Base-by-base conservation (phyloP, 2,888 invertebrate genomes). In the Tanytarsus gracilentus region DNA sequence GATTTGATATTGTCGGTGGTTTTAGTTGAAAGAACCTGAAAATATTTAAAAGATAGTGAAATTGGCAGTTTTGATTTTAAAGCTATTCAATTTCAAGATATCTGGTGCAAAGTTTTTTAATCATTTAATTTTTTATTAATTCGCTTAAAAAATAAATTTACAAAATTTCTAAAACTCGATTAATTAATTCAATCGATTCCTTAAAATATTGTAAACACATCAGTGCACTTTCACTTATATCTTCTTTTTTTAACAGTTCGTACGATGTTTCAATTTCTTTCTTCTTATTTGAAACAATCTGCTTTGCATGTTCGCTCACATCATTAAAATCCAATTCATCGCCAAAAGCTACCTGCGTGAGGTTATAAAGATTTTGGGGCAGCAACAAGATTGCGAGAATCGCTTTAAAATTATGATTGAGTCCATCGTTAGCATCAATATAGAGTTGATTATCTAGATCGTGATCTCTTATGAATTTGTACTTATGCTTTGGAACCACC, bases 351-450 rank as follows among this genome's bases (percentile, higher is more conserved):
- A 71, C 67, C 64, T 72, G 70, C 64, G 68, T 72, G 2, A 75
- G 67, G 27, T 60, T 60, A 27, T 50, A 60, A 0, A 71, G 53
- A 65, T 75, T 75, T 27, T 67, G 60, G 58, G 70, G 71, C 60
- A 70, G 69, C 40, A 74, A 71, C 11, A 74, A 63, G 36, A 75
- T 64, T 62, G 70, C 68, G 1, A 75, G 62, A 0, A 70, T 69
- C 4, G 73, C 69, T 58, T 68, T 65, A 7, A 86, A 78, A 72
- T 83, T 84, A 68, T 85, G 86, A 67, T 84, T 86, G 56, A 81
- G 70, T 21, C 85, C 85, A 65, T 77, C 85, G 64, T 72, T 73
- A 5, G 69, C 68, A 65, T 79, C 79, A 53, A 87, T 78, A 67
- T 82, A 83, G 70, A 88, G 76, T 67, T 81, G 78, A 67, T 78